Base-by-base conservation (phyloP, 2,888 invertebrate genomes). In the Diaperis boleti region DNA sequence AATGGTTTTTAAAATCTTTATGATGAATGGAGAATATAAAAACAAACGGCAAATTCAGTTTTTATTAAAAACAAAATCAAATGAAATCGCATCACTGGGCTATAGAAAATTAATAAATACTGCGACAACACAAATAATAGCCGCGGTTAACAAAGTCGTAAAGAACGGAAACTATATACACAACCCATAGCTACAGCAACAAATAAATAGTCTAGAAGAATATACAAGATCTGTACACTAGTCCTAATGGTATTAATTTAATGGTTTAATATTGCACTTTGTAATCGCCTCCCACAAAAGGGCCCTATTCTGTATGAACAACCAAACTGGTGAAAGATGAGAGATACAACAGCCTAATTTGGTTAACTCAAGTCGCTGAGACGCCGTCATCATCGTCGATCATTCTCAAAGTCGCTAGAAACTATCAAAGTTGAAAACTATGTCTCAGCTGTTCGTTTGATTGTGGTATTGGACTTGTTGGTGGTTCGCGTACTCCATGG, bases 401-500 rank as follows among this genome's bases (percentile, higher is more conserved):
- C 26, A 8, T 26, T n/a, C 6, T 26, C 29, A 22, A 57, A 56
- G 33, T 44, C 44, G 29, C 71, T 72, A 77, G 63, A 76, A 74
- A 69, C 74, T 74, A 62, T 76, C 76, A 68, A 76, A 75, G 66
- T 75, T 74, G 63, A 72, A 72, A 66, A 73, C 71, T 70, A 72
- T 68, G 62, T 79, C 79, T 80, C 80, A 80, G 79, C 80, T 80
- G 62, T 77, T 77, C 66, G 73, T 64, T 35, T 79, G 80, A 68
- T 79, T 79, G 54, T 78, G 79, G 68, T 80, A 80, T 68, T 80
- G 80, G 60, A 78, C 76, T 70, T 79, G 78, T 69, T 75, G 78
- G 63, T 78, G 78, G 68, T 78, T 79, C 13, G 75, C 72, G 66
- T 79, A 81, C 54, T 81, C 81, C 77, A 81, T 78, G 59, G 76